Evolutionary conservation across 2,888 invertebrate species (phyloP), one percentile per base, ranked within the genome.

Genomic region (Torymus auratus): DNA sequence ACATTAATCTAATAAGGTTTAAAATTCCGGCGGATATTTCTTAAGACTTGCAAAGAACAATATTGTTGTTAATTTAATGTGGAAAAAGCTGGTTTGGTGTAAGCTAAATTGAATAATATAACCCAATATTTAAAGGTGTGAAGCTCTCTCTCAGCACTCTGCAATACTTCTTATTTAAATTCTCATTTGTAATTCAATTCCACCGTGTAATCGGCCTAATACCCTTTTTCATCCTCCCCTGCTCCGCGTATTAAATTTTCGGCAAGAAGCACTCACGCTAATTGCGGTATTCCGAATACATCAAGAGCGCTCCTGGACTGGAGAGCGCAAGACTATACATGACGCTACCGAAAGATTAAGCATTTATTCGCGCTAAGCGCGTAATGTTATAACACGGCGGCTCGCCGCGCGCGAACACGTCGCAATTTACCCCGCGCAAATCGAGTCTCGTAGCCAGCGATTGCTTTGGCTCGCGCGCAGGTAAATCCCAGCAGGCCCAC

Each of bases 261-360:
- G 53, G 60, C 12, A 12, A 28, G 14, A 12, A 28, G 14, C 61
- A 23, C 11, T 58, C 14, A 11, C 53, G 7, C 71, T 71, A 71
- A 71, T 71, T 73, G 55, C 55, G 72, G 72, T 64, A 73, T 73
- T 73, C 28, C 64, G 55, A 62, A 60, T 62, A 73, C n/a, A 15
- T 12, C 28, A 28, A 17, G 7, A 14, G 41, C 52, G 15, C 15
- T 1, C 17, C 5, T n/a, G 17, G 41, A 64, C 41, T 3, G 68
- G 11, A 14, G 11, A 23, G 14, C 53, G 20, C 23, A 14, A 17
- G 52, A 52, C 28, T 28, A 28, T 2, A 28, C 17, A 65, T 65
- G 17, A 65, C 65, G 14, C 12, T 3, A 0, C 20, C 53, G 20
- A 55, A 65, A 68, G 68, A 55, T 68, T 68, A 55, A 23, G 55